Evolutionary conservation across 2,888 invertebrate genomes (phyloP).

Genomic region (Scaptomyza parva): DNA sequence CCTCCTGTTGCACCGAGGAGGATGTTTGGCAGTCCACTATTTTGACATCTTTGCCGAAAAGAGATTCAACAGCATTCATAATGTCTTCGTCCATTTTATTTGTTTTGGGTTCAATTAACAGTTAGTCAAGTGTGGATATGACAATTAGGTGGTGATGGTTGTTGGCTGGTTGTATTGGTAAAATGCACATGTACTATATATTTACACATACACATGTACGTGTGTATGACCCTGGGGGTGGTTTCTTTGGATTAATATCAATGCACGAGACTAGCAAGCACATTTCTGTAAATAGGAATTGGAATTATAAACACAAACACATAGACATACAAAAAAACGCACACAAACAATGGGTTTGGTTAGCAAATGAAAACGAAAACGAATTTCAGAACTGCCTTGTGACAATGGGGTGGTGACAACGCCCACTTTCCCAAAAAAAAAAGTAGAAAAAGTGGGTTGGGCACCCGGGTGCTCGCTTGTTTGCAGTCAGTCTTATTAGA

Average conservation of each 20-base stretch:
- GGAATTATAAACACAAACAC: conserved; percentile 31
- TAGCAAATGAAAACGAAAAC: conserved; percentile 29
- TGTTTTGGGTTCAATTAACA: conserved; percentile 45
- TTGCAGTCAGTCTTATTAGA: conserved; percentile 33
- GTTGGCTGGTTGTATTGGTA: conserved; percentile 55
- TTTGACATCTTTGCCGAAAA: conserved; percentile 89
- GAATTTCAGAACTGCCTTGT: conserved; percentile 47
- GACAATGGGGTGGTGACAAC: conserved; percentile 62
- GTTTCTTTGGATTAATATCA: conserved; percentile 76
- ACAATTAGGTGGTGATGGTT: conserved; percentile 68
- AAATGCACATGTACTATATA: conserved; percentile 48
- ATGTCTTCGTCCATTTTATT: conserved; percentile 89
- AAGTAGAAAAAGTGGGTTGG: conserved; percentile 55
- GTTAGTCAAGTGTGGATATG: conserved; percentile 54
- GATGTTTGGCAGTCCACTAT: conserved; percentile 91
- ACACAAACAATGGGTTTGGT: conserved; percentile 43
- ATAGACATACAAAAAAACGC: conserved; percentile 25
- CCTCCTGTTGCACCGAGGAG: conserved; percentile 89
- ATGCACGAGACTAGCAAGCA: conserved; percentile 64
- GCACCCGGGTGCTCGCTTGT: conserved; percentile 12
- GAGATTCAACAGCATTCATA: conserved; percentile 90
- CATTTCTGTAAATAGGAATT: conserved; percentile 67
- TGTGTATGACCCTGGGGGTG: conserved; percentile 64
- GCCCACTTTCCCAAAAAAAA: conserved; percentile 54
- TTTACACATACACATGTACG: conserved; percentile 20